A percentile compares a stretch with the other conserved stretches of the same genome.
phyloP scores from a whole-genome alignment of 2,113 vertebrate genomes.

The Microtus montanus region DNA sequence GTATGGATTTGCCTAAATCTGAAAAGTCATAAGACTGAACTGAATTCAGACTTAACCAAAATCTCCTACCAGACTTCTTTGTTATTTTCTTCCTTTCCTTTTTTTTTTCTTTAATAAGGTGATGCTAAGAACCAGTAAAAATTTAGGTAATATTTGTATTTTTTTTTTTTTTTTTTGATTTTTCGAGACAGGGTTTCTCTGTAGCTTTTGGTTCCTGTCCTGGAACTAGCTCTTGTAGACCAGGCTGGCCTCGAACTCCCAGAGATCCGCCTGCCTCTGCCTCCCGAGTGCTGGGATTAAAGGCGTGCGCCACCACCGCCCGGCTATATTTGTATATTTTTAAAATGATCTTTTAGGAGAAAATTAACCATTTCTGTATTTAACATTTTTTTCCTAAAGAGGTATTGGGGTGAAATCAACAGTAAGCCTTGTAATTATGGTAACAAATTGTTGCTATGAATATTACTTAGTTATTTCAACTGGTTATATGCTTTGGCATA shows the following conservation, averaged over 20 bases:
- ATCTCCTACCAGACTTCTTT: neutral
- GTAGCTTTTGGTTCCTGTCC: too few species aligned
- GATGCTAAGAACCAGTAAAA: neutral
- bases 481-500: neutral
- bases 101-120: neutral
- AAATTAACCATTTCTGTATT: neutral
- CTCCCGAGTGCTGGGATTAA: too few species aligned
- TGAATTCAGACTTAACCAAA: neutral
- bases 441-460: neutral
- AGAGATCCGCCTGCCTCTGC: too few species aligned
- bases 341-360: neutral
- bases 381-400: neutral
- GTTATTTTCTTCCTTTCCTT: neutral
- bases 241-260: too few species aligned
- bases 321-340: neutral
- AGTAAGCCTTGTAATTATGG: neutral
- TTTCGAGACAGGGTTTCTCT: too few species aligned
- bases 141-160: neutral
- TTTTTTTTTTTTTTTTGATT: too few species aligned
- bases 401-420: neutral
- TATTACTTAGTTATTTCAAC: neutral
- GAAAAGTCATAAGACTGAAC: neutral
- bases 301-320: too few species aligned
- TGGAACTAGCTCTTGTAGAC: too few species aligned
- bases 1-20: conserved; percentile 6